These are phyloP conservation scores for Mallotus villosus DNA, from an alignment of 2,797 vertebrate genomes.

Conservation along the genomic window DNA sequence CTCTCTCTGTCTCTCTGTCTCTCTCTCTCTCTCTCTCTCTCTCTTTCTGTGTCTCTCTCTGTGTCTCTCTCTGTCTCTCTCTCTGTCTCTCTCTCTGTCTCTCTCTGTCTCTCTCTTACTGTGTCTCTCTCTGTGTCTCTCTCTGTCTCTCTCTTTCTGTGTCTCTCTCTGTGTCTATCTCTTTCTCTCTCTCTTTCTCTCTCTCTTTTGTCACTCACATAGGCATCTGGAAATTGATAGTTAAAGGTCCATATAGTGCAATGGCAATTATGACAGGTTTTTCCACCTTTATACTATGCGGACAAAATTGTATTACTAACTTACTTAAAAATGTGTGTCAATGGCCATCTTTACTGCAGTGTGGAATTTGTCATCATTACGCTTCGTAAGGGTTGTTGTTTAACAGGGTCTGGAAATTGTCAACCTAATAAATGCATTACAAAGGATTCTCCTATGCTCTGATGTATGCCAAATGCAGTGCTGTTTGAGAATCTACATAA, in stretches of 20 bases:
- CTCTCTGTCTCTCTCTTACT: conserved; percentile 16
- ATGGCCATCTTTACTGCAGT: conserved; percentile 22
- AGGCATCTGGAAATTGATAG: background rate
- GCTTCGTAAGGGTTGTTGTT: conserved; percentile 22
- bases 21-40: background rate
- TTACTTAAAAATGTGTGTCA: conserved; percentile 2
- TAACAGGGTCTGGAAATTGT: conserved; percentile 25
- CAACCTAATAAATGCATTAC: conserved; percentile 36
- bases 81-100: conserved; percentile 14
- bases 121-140: conserved; percentile 17
- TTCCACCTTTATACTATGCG: background rate
- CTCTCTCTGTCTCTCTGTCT: conserved; percentile 5
- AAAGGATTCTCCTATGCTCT: conserved; percentile 14
- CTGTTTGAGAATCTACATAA: conserved; percentile 1
- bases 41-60: conserved; percentile 7
- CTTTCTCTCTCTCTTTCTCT: conserved; percentile 3
- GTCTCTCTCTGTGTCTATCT: too few species aligned
- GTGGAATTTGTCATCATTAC: conserved; percentile 25
- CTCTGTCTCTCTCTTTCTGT: background rate
- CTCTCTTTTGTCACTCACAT: background rate
- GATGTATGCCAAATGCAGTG: conserved; percentile 26
- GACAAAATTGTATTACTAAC: conserved; percentile 12
- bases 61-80: conserved; percentile 3
- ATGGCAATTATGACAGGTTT: background rate
- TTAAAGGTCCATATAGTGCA: background rate